phyloP scores from a whole-genome alignment of 2,113 vertebrate genomes.

The Lichenostomus cassidix region DNA sequence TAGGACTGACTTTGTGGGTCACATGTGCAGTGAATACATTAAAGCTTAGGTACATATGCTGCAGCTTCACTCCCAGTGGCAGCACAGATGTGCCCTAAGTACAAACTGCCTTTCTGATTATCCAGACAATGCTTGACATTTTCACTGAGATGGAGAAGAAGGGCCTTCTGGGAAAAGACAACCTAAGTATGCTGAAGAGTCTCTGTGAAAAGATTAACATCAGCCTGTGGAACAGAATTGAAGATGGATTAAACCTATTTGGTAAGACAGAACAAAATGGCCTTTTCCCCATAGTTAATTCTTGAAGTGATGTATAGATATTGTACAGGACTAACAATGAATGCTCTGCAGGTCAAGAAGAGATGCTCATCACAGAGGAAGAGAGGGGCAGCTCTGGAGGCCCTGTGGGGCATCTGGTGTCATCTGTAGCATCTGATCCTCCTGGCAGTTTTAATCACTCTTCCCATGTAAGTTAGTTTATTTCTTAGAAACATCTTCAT shows the following conservation, averaged over 20 bases:
- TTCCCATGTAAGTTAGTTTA: slow-evolving; percentile 32
- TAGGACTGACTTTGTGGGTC: neutral
- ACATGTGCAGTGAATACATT: neutral
- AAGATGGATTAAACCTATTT: slow-evolving; percentile 21
- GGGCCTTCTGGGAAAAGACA: slow-evolving; percentile 45
- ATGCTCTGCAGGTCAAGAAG: slow-evolving; percentile 33
- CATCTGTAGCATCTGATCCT: neutral
- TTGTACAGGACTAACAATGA: neutral
- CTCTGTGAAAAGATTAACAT: slow-evolving; percentile 52
- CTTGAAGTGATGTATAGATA: neutral
- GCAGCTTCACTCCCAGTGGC: neutral
- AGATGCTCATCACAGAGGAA: neutral
- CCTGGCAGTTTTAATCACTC: neutral
- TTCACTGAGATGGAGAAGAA: slow-evolving; percentile 79
- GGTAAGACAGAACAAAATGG: slow-evolving; percentile 18
- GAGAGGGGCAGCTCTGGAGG: neutral
- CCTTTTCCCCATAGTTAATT: neutral
- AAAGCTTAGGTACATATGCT: neutral
- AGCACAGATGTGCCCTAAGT: neutral
- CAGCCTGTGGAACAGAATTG: slow-evolving; percentile 64
- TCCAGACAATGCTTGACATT: slow-evolving; percentile 70
- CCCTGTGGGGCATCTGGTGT: neutral
- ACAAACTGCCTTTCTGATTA: slow-evolving; percentile 28
- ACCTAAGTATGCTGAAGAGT: slow-evolving; percentile 49
- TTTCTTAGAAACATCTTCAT: neutral